Evolutionary conservation across 2,888 invertebrate genomes (phyloP).

Genomic region (Trichogramma evanescens): DNA sequence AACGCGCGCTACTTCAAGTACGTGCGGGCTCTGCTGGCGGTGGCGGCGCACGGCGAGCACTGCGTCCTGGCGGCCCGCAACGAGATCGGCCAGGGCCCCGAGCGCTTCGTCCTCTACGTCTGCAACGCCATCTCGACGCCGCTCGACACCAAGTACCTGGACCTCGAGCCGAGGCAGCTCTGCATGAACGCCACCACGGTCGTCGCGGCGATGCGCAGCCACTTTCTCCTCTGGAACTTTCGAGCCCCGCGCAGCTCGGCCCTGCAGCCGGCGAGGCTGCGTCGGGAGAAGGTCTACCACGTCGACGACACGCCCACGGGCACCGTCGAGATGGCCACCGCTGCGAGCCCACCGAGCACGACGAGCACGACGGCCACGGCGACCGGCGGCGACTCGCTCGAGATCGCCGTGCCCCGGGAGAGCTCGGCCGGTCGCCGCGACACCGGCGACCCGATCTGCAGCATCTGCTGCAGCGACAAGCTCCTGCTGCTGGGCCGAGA

Average conservation of each 20-base stretch:
- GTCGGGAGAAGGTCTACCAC: constrained; percentile 67
- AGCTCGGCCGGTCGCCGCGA: constrained; percentile 53
- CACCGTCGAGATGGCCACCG: constrained; percentile 49
- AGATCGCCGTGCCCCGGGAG: constrained; percentile 51
- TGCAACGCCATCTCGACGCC: constrained; percentile 85
- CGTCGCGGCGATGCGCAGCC: constrained; percentile 77
- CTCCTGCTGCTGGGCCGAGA: constrained; percentile 80
- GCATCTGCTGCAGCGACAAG: constrained; percentile 75
- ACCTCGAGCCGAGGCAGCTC: constrained; percentile 66
- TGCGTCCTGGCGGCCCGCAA: constrained; percentile 68
- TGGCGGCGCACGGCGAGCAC: constrained; percentile 68
- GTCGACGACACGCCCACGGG: constrained; percentile 76
- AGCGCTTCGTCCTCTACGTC: constrained; percentile 65
- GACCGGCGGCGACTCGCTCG: constrained; percentile 58
- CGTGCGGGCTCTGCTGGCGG: constrained; percentile 61
- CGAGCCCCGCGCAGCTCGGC: constrained; percentile 60
- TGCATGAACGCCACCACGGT: constrained; percentile 74
- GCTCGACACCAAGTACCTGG: constrained; percentile 72
- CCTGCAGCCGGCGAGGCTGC: constrained; percentile 29
- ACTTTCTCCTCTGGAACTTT: constrained; percentile 89
- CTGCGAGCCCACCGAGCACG: too few species aligned
- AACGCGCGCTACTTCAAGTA: constrained; percentile 70
- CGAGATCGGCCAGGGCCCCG: constrained; percentile 46
- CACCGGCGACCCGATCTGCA: constrained; percentile 77
- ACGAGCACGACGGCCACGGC: too few species aligned